phyloP scores from a whole-genome alignment of 2,113 vertebrate species.

The Alouatta palliata region DNA sequence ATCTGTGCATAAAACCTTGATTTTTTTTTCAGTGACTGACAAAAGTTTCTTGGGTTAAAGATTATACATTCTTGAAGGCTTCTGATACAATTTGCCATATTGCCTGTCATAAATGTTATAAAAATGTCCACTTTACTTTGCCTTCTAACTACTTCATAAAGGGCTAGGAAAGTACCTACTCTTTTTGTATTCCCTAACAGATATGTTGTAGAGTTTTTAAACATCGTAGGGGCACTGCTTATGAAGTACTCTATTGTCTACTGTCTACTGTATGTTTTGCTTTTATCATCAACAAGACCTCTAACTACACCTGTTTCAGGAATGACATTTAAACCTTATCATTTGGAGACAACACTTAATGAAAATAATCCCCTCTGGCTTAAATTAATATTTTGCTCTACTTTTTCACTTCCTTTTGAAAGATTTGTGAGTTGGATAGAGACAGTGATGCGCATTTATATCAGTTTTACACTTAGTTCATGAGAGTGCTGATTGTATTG shows the following conservation, averaged over 20 bases:
- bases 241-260: neutral
- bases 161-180: neutral
- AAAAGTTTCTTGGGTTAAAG: neutral
- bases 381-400: neutral
- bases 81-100: neutral
- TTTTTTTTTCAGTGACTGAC: neutral
- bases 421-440: neutral
- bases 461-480: neutral
- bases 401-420: neutral
- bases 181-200: neutral
- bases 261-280: neutral
- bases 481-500: neutral
- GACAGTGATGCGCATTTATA: neutral
- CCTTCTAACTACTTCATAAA: neutral
- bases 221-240: neutral
- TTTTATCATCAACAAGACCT: neutral
- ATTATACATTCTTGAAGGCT: neutral
- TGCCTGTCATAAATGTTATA: neutral
- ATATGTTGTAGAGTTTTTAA: neutral
- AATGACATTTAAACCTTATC: neutral
- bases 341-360: neutral
- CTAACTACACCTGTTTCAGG: neutral
- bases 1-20: neutral
- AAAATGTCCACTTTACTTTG: neutral
- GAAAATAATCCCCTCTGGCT: neutral